Percentiles rank a stretch among this genome's conserved stretches.
Evolutionary conservation across 2,797 vertebrate genomes (phyloP).

Genomic region (Myioborus melanocephalus): DNA sequence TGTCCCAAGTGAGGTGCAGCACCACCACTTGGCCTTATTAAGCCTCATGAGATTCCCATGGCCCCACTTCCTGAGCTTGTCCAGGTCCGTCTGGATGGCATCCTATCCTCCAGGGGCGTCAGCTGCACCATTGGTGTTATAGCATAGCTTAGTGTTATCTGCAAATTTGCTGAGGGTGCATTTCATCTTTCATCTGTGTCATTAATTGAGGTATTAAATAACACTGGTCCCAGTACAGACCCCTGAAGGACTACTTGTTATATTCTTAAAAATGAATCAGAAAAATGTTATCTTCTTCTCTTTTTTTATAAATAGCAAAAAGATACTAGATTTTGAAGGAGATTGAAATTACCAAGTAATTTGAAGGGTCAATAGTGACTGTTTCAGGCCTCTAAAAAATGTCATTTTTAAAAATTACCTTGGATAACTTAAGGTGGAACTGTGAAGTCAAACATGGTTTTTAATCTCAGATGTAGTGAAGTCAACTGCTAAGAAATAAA

Average conservation of each 20-base stretch:
- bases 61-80: not conserved
- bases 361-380: not conserved
- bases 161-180: not conserved
- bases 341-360: not conserved
- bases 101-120: not conserved
- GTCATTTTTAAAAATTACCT: not conserved
- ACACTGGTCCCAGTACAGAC: too few species aligned
- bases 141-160: not conserved
- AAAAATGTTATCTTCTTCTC: not conserved
- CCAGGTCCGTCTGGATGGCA: not conserved
- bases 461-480: not conserved
- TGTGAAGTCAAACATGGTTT: not conserved
- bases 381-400: not conserved
- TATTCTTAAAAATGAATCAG: not conserved
- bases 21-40: not conserved
- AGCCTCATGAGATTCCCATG: not conserved
- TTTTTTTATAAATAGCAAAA: not conserved
- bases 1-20: not conserved
- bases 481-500: not conserved
- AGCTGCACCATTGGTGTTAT: not conserved
- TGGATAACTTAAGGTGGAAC: not conserved
- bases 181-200: not conserved
- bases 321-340: not conserved
- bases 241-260: not conserved
- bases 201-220: not conserved